Base-by-base conservation (phyloP, 37 sponge, comb jelly and placozoan genomes). In the Aphrocallistes beatrix region DNA sequence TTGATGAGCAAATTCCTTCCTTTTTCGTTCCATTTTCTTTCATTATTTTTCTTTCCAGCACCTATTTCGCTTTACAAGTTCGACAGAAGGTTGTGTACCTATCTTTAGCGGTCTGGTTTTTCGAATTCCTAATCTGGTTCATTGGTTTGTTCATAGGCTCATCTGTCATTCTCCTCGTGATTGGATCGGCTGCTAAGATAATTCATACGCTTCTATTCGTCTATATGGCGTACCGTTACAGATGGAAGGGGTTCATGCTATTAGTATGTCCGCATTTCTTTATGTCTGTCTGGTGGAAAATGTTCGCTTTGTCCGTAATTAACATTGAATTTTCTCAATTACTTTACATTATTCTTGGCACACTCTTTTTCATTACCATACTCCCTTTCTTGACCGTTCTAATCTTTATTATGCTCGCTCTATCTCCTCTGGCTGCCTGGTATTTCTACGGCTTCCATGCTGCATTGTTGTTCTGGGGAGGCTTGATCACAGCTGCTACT, bases 201-300 rank as follows among this genome's bases (percentile, higher is more conserved):
- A 13, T 30, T 3, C 75, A 60, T 30, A 60, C 75, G n/a, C 8
- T 60, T 60, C 28, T 60, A 60, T 60, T 60, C 21, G 34, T 60
- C 8, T 60, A 60, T 13, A 60, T 60, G 75, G 75, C 75, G 32
- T 60, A 30, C 3, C n/a, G 75, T 60, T 60, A 60, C n/a, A 60
- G n/a, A 60, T 60, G 75, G 75, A 60, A 60, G 75, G 75, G 75
- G n/a, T 60, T 60, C 21, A 60, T 30, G 3, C 75, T 60, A 30
- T 13, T 60, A 13, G 17, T 60, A 3, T 60, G 75, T 60, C 75
- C 75, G 3, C 75, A 60, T 13, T 60, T 60, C 75, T 60, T 60
- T 30, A 60, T 60, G 75, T 19, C 75, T 19, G 75, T 60, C 34
- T 60, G 75, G 75, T 60, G 75, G 75, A 60, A 60, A 60, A 60